Percentiles rank a stretch among this genome's conserved stretches.
phyloP scores from a whole-genome alignment of 2,888 invertebrate genomes.

The Nebria brevicollis region DNA sequence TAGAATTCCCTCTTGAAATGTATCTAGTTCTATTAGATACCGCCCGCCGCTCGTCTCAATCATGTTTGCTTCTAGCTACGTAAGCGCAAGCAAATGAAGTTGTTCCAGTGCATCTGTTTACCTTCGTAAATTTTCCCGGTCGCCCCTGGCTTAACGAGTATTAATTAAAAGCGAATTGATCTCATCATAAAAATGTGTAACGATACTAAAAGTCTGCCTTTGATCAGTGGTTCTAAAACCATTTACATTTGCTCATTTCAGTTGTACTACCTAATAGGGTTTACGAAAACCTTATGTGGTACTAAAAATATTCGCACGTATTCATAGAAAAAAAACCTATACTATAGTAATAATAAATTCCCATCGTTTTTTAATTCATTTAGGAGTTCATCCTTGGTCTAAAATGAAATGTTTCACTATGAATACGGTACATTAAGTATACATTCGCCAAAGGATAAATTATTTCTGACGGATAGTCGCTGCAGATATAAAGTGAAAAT shows the following conservation, averaged over 20 bases:
- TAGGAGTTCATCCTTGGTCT: too few relatives aligned
- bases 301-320: too few relatives aligned
- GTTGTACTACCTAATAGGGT: not conserved
- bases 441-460: too few relatives aligned
- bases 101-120: slow-evolving; percentile 18
- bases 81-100: not conserved
- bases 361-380: too few relatives aligned
- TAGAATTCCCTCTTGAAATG: slow-evolving; percentile 17
- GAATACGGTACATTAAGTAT: too few relatives aligned
- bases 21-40: slow-evolving; percentile 1
- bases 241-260: too few relatives aligned
- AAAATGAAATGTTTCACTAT: too few relatives aligned
- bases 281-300: not conserved
- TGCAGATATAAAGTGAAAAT: not conserved
- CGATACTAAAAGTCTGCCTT: not conserved
- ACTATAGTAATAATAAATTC: too few relatives aligned
- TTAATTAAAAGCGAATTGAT: slow-evolving; percentile 45
- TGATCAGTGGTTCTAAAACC: not conserved
- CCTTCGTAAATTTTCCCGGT: slow-evolving; percentile 1
- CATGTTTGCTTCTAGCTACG: not conserved
- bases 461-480: too few relatives aligned
- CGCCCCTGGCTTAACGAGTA: slow-evolving; percentile 23
- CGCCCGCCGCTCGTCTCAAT: not conserved
- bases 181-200: slow-evolving; percentile 36
- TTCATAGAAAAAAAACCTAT: too few relatives aligned